A percentile compares a stretch with the other conserved stretches of the same genome.
phyloP scores from a whole-genome alignment of 2,797 vertebrate genomes.

The Rousettus madagascariensis region DNA sequence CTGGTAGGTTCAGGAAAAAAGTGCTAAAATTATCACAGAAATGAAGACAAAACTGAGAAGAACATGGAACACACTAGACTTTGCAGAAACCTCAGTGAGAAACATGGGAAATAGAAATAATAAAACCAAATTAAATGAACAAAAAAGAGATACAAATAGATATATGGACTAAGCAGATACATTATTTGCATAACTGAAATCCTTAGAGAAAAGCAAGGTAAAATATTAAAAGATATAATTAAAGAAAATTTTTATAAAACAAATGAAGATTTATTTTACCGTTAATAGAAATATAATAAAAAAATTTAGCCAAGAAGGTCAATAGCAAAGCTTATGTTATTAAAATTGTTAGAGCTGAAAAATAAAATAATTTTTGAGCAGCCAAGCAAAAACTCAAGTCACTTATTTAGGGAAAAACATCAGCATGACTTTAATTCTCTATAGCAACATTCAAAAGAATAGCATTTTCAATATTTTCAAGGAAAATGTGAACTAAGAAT shows the following conservation, averaged over 20 bases:
- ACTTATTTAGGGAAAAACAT: background rate
- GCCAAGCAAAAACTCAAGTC: background rate
- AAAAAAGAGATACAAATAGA: background rate
- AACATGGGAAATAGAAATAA: background rate
- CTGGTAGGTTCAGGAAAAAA: background rate
- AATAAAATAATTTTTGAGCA: background rate
- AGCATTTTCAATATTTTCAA: background rate
- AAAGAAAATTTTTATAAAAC: slow-evolving; percentile 7
- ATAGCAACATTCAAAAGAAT: background rate
- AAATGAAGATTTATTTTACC: background rate
- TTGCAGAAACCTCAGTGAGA: background rate
- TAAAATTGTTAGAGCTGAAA: background rate
- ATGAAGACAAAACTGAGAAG: background rate
- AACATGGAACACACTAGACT: background rate
- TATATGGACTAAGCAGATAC: background rate
- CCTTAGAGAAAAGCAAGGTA: background rate
- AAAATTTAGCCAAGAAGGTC: background rate
- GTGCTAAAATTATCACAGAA: background rate
- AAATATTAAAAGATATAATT: background rate
- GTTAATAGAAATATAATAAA: background rate
- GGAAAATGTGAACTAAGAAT: background rate
- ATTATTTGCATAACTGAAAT: background rate
- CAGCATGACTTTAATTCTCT: background rate
- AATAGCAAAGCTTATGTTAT: background rate
- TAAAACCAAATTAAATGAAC: background rate